Evolutionary conservation across 2,888 invertebrate species (phyloP), one percentile per base, ranked within the genome.

Genomic region (Stenolophus ochropezus): DNA sequence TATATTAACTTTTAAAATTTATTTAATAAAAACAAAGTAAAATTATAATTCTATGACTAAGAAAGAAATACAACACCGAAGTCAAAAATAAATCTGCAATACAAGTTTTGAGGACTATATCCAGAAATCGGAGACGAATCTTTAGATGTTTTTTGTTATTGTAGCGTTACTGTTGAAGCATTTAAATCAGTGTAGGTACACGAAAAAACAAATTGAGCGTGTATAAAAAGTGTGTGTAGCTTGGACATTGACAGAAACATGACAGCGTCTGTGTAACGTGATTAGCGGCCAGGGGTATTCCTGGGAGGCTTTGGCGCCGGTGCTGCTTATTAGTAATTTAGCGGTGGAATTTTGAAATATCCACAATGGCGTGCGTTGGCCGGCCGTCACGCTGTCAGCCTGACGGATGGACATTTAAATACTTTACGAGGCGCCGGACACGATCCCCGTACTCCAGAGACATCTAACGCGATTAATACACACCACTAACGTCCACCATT

Each of bases 351-450:
- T 81, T 81, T 81, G 80, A 81, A 81, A 81, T 81, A 81, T 81
- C 80, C 74, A 6, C 8, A 42, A 42, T 42, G 33, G 33, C 33
- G 80, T 73, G 80, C 56, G 80, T 73, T 73, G 69, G 49, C 73
- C 23, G 53, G 49, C 79, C 53, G 65, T 33, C 49, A 49, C 23
- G 27, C 75, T 84, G 85, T 85, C 85, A 85, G 84, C 83, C 82
- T 85, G 85, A 85, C 84, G 85, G 85, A 85, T 85, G 85, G 84
- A 84, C 85, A 85, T 84, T 84, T 84, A 84, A 85, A 85, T 84
- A 85, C 84, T 85, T 85, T 84, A 85, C 83, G 85, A 85, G 85
- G 80, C 83, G 82, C 82, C 82, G 83, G 83, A 77, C 23, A 51
- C 49, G 33, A 23, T 8, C 42, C 56, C 61, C 27, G 25, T 27